phyloP scores from a whole-genome alignment of 2,797 vertebrate genomes.

The Hozukius guyotensis region DNA sequence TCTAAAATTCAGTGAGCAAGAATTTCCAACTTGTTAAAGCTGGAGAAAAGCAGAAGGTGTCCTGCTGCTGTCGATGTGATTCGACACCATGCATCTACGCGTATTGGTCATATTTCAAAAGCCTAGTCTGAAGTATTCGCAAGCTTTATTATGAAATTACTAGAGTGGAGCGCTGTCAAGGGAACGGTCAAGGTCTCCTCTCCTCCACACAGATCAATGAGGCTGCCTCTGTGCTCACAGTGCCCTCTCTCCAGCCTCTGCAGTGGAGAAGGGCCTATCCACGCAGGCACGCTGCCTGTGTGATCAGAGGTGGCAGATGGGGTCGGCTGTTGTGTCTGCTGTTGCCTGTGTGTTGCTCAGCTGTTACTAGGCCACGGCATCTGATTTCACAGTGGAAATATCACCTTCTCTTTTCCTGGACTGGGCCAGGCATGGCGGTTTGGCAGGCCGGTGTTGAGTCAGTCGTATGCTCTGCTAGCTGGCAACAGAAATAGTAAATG shows the following conservation, averaged over 20 bases:
- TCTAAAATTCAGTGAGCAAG: background rate
- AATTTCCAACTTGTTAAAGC: background rate
- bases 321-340: conserved; percentile 76
- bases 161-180: background rate
- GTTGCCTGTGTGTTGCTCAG: conserved; percentile 74
- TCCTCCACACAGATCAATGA: conserved; percentile 25
- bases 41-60: conserved; percentile 2
- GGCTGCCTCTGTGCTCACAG: conserved; percentile 3
- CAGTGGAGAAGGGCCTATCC: conserved; percentile 3
- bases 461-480: conserved; percentile 6
- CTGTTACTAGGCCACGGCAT: conserved; percentile 73
- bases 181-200: conserved; percentile 46
- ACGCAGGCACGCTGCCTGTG: conserved; percentile 31
- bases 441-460: conserved; percentile 39
- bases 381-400: conserved; percentile 79
- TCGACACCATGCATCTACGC: background rate
- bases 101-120: conserved; percentile 30
- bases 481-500: background rate
- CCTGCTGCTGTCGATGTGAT: conserved; percentile 3
- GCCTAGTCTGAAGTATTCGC: conserved; percentile 10
- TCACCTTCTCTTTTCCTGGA: conserved; percentile 73
- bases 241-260: conserved; percentile 8
- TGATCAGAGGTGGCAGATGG: conserved; percentile 69
- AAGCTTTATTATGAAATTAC: conserved; percentile 36
- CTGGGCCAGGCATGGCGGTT: conserved; percentile 27